Percentiles rank a stretch among this genome's conserved stretches.
Conservation (phyloP, 1,140 invertebrate species). For the Dendroctonus ponderosae region DNA sequence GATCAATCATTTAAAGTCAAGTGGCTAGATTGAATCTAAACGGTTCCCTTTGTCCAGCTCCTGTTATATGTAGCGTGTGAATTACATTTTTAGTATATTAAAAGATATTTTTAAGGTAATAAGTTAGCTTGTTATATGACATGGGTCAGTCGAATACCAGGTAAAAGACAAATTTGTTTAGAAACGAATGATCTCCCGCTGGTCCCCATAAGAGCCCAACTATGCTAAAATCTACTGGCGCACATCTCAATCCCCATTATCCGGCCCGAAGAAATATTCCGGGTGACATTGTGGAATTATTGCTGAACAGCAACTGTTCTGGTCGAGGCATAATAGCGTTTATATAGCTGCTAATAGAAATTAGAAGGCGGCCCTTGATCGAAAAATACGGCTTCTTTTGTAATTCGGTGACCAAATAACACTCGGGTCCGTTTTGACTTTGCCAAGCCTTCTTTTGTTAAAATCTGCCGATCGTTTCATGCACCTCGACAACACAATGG, state of each 20-base stretch:
- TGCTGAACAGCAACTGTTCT: conserved; percentile 31
- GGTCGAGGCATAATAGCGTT: conserved; percentile 12
- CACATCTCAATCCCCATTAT: conserved; percentile 35
- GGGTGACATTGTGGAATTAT: conserved; percentile 37
- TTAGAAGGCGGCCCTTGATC: conserved; percentile 37
- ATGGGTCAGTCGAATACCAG: conserved; percentile 21
- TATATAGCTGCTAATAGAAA: conserved; percentile 27
- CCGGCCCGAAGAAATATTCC: conserved; percentile 35
- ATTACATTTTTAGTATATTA: conserved; percentile 30
- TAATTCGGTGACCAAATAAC: conserved; percentile 17
- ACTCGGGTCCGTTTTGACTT: conserved; percentile 20
- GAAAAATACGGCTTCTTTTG: conserved; percentile 35
- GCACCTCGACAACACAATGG: conserved; percentile 28
- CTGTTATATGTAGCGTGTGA: conserved; percentile 23
- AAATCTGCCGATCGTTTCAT: conserved; percentile 26
- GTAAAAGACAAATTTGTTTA: conserved; percentile 39
- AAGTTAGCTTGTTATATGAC: conserved; percentile 16
- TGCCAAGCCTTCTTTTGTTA: conserved; percentile 14
- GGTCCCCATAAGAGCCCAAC: conserved; percentile 14
- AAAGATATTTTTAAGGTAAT: conserved; percentile 27
- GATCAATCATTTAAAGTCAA: too few species aligned
- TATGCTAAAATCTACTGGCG: conserved; percentile 18
- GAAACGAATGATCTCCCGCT: conserved; percentile 35
- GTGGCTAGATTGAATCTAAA: too few species aligned
- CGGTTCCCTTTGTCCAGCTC: not conserved